Evolutionary conservation across 2,113 vertebrate genomes (phyloP).

Genomic region (Hylia prasina): DNA sequence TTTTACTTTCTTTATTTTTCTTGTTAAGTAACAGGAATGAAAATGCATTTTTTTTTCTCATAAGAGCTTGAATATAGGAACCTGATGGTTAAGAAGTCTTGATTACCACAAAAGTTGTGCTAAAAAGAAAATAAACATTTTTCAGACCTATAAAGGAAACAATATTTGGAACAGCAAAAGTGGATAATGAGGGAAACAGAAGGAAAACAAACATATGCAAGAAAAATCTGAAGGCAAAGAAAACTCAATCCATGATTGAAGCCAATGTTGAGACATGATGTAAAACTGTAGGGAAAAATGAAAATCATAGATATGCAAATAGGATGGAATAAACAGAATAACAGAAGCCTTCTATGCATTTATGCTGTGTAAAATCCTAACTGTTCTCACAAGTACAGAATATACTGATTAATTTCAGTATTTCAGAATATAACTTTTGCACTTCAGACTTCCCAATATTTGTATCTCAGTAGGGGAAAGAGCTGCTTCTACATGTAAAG

Average conservation of each 20-base stretch:
- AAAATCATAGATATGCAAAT: not conserved
- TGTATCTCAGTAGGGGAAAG: conserved; percentile 12
- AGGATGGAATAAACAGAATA: not conserved
- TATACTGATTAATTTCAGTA: conserved; percentile 19
- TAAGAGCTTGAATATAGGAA: not conserved
- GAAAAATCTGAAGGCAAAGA: not conserved
- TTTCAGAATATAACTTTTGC: not conserved
- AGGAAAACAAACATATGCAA: not conserved
- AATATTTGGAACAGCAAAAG: not conserved
- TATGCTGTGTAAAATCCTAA: not conserved
- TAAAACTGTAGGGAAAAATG: not conserved
- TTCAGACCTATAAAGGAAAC: not conserved
- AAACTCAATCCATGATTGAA: not conserved
- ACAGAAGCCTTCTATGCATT: not conserved
- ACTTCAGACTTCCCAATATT: not conserved
- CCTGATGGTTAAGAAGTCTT: not conserved
- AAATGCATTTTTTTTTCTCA: not conserved
- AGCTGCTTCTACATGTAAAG: conserved; percentile 36
- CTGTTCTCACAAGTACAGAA: conserved; percentile 3
- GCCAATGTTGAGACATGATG: not conserved
- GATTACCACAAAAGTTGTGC: not conserved
- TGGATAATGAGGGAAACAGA: not conserved
- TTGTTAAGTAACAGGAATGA: not conserved
- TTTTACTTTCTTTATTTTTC: not conserved
- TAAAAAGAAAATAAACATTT: not conserved